A percentile compares a stretch with the other conserved stretches of the same genome.
phyloP scores from a whole-genome alignment of 2,888 invertebrate species.

The Heterodera filipjevi region DNA sequence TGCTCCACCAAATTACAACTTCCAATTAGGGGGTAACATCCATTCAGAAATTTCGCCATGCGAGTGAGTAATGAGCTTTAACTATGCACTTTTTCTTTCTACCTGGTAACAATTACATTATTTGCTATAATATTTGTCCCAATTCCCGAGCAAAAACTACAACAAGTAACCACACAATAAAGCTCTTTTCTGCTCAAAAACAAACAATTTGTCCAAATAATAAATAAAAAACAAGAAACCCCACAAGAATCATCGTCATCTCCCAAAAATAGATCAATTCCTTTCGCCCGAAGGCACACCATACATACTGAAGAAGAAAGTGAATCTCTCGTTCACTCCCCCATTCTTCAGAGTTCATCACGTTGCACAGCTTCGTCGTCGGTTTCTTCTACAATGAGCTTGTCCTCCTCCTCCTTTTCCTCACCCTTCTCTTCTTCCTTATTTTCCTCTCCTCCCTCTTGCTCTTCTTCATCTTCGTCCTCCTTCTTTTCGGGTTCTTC shows the following conservation, averaged over 20 bases:
- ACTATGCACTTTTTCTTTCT: too few relatives aligned
- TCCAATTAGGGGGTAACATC: too few relatives aligned
- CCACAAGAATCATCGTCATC: background rate
- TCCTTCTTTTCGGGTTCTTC: constrained; percentile 53
- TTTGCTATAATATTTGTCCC: too few relatives aligned
- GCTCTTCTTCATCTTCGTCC: constrained; percentile 65
- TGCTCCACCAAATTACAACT: too few relatives aligned
- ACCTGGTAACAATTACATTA: too few relatives aligned
- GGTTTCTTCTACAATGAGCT: background rate
- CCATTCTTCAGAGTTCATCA: constrained; percentile 16
- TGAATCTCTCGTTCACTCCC: background rate
- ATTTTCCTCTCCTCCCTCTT: constrained; percentile 48
- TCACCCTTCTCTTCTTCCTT: constrained; percentile 3
- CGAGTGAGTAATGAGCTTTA: too few relatives aligned
- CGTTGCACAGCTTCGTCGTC: constrained; percentile 6
- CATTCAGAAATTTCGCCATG: too few relatives aligned
- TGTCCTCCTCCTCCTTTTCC: constrained; percentile 15
- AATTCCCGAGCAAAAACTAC: too few relatives aligned
- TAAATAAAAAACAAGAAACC: background rate
- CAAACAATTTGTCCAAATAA: background rate
- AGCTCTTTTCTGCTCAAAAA: too few relatives aligned
- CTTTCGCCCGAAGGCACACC: background rate
- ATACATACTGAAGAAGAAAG: background rate
- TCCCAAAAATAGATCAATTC: background rate
- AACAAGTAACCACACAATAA: too few relatives aligned